Percentiles rank a stretch among this genome's conserved stretches.
Evolutionary conservation across 1,140 invertebrate species (phyloP).

Genomic region (Anastatus disparis): DNA sequence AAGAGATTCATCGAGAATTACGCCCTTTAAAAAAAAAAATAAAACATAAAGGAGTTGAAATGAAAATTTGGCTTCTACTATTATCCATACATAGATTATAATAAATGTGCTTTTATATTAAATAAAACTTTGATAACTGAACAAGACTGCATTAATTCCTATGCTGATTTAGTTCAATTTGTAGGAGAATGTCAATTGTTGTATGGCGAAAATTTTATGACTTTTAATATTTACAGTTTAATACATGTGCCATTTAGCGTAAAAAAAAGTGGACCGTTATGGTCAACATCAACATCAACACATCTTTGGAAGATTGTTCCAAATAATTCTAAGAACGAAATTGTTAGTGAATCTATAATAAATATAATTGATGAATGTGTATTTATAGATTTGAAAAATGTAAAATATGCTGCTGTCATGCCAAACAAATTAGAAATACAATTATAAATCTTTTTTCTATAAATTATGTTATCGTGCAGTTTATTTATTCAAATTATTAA

Average conservation of each 20-base stretch:
- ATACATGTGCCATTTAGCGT: conserved; percentile 36
- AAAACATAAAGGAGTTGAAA: conserved; percentile 3
- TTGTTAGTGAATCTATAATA: too few species aligned
- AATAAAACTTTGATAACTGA: conserved; percentile 31
- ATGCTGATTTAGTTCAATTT: conserved; percentile 41
- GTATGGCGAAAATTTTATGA: conserved; percentile 36
- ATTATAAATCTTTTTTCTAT: too few species aligned
- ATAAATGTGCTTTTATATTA: conserved; percentile 32
- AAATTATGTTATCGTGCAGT: too few species aligned
- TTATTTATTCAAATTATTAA: too few species aligned
- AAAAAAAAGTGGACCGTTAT: conserved; percentile 42
- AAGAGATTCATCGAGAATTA: neutral
- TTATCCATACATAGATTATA: conserved; percentile 43
- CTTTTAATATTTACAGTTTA: conserved; percentile 43
- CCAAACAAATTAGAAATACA: too few species aligned
- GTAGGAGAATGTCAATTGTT: conserved; percentile 38
- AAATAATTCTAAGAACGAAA: too few species aligned
- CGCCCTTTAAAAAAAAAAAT: neutral
- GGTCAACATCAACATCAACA: conserved; percentile 45
- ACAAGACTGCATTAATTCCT: conserved; percentile 38
- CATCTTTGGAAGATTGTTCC: too few species aligned
- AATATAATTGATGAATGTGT: too few species aligned
- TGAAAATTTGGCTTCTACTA: conserved; percentile 44
- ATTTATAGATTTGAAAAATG: too few species aligned
- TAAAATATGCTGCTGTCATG: too few species aligned